Percentiles rank a stretch among this genome's conserved stretches.
Evolutionary conservation across 2,797 vertebrate species (phyloP).

Genomic region (Coregonus ussuriensis): DNA sequence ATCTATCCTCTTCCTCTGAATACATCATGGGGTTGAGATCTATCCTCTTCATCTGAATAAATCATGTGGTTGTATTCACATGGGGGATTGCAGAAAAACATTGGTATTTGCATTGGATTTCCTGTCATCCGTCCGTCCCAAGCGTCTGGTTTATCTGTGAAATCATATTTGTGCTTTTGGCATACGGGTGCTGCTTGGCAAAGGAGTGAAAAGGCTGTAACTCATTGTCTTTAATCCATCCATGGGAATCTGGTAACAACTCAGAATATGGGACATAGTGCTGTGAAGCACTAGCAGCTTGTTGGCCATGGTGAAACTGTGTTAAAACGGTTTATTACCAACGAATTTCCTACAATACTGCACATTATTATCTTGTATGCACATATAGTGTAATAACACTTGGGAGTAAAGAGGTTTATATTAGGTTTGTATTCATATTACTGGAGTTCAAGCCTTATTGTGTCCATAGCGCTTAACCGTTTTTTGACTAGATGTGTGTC

Average conservation of each 20-base stretch:
- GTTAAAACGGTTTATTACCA: no score
- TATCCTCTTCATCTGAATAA: not conserved
- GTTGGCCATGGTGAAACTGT: not conserved
- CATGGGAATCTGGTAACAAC: not conserved
- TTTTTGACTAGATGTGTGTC: no score
- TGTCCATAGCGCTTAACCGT: no score
- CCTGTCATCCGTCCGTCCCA: constrained; percentile 4
- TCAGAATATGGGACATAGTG: not conserved
- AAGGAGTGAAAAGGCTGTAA: not conserved
- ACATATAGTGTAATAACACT: no score
- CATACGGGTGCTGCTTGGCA: not conserved
- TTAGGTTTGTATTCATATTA: no score
- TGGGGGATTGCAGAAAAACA: constrained; percentile 6
- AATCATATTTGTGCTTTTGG: not conserved
- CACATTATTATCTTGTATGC: no score
- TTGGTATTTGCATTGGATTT: constrained; percentile 6
- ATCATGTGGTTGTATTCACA: not conserved
- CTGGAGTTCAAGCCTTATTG: no score
- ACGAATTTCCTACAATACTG: no score
- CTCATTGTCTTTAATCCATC: not conserved
- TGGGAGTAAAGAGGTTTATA: no score
- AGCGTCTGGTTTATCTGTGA: not conserved
- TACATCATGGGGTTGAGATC: not conserved
- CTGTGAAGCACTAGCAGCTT: not conserved
- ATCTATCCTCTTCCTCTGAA: not conserved